phyloP scores from a whole-genome alignment of 2,888 invertebrate species.

The Eristalis pertinax region DNA sequence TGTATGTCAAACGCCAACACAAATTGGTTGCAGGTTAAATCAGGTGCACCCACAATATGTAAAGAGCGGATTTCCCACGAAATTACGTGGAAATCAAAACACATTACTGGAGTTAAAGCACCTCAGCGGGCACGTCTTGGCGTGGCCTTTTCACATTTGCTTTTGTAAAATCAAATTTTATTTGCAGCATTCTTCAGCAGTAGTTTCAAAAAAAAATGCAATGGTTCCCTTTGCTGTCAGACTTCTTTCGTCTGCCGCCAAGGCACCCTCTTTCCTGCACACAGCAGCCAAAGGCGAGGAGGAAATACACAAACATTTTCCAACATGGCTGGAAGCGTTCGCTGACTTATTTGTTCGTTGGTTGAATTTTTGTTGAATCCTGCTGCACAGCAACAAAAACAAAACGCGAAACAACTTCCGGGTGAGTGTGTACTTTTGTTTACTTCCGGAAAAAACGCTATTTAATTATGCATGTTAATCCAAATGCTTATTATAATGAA shows the following conservation, averaged over 20 bases:
- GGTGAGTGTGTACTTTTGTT: background rate
- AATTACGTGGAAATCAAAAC: background rate
- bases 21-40: background rate
- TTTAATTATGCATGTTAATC: slow-evolving; percentile 16
- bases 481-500: slow-evolving; percentile 5
- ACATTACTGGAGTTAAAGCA: background rate
- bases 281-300: background rate
- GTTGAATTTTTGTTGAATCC: background rate
- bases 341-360: background rate
- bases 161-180: background rate
- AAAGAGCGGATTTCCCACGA: background rate
- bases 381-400: background rate
- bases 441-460: background rate
- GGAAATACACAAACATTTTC: background rate
- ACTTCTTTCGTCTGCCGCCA: background rate
- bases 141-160: background rate
- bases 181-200: background rate
- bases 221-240: background rate
- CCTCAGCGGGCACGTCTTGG: background rate
- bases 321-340: background rate
- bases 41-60: background rate
- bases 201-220: background rate
- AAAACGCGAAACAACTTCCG: background rate
- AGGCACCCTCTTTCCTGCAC: background rate
- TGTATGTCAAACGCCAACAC: background rate